Percentiles rank a stretch among this genome's conserved stretches.
Evolutionary conservation across 2,113 vertebrate genomes (phyloP).

Genomic region (Corythoichthys haematopterus): DNA sequence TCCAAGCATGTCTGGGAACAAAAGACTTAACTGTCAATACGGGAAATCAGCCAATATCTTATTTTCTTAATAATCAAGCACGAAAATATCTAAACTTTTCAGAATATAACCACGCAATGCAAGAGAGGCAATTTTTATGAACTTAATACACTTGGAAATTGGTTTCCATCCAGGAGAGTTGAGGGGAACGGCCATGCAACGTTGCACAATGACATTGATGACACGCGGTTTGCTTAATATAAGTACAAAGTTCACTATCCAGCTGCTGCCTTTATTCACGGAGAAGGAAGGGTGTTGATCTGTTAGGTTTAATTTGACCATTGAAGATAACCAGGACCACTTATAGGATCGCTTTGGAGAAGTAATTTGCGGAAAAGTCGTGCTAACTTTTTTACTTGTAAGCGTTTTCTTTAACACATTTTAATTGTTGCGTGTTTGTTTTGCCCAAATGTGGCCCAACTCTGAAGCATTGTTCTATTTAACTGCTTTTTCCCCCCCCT

Average conservation of each 20-base stretch:
- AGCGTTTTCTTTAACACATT: neutral
- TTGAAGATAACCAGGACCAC: neutral
- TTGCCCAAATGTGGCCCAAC: neutral
- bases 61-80: too few species aligned
- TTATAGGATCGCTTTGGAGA: neutral
- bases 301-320: neutral
- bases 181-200: neutral
- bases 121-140: neutral
- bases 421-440: neutral
- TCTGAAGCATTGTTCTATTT: neutral
- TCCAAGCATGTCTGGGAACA: too few species aligned
- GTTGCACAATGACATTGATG: slow-evolving; percentile 50
- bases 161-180: neutral
- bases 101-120: neutral
- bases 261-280: slow-evolving; percentile 25
- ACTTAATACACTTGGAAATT: neutral
- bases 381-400: neutral
- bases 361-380: neutral
- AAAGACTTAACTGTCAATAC: too few species aligned
- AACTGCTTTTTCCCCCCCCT: neutral
- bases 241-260: slow-evolving; percentile 58
- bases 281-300: neutral
- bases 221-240: slow-evolving; percentile 22
- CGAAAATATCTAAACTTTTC: neutral
- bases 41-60: too few species aligned